phyloP scores from a whole-genome alignment of 2,888 invertebrate species.

The Apotomis betuletana region DNA sequence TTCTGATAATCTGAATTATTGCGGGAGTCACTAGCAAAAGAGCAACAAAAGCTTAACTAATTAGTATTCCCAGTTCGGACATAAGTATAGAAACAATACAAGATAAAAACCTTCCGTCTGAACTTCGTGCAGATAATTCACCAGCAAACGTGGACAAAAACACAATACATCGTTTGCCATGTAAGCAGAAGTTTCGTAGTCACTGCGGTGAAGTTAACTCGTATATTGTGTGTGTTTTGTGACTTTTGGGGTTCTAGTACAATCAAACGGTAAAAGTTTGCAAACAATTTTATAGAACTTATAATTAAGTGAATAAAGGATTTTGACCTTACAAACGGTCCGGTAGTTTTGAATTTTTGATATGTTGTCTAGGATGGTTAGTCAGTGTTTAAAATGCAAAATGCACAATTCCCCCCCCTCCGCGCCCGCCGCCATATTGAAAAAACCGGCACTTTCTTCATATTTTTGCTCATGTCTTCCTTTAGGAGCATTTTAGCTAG shows the following conservation, averaged over 20 bases:
- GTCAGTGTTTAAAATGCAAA: too few species aligned
- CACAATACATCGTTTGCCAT: constrained; percentile 12
- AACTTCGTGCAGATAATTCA: not conserved
- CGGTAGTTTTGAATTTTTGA: too few species aligned
- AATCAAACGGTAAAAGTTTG: not conserved
- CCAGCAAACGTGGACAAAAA: constrained; percentile 1
- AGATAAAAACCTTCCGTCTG: not conserved
- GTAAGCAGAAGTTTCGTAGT: constrained; percentile 7
- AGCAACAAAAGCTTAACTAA: not conserved
- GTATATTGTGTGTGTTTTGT: not conserved
- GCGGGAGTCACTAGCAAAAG: too few species aligned
- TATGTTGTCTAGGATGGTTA: too few species aligned
- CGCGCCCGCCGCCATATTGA: too few species aligned
- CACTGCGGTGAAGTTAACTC: constrained; percentile 11
- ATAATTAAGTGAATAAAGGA: too few species aligned
- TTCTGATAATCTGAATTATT: too few species aligned
- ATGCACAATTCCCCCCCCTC: too few species aligned
- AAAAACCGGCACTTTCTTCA: too few species aligned
- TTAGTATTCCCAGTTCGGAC: not conserved
- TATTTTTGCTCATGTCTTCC: too few species aligned
- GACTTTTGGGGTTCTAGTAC: not conserved
- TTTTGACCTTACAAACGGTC: too few species aligned
- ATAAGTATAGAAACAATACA: not conserved
- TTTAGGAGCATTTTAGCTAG: too few species aligned
- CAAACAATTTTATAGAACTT: not conserved